These are phyloP conservation scores for Phyto melanocephala DNA, from an alignment of 2,888 invertebrate genomes.

Conservation along the genomic window DNA sequence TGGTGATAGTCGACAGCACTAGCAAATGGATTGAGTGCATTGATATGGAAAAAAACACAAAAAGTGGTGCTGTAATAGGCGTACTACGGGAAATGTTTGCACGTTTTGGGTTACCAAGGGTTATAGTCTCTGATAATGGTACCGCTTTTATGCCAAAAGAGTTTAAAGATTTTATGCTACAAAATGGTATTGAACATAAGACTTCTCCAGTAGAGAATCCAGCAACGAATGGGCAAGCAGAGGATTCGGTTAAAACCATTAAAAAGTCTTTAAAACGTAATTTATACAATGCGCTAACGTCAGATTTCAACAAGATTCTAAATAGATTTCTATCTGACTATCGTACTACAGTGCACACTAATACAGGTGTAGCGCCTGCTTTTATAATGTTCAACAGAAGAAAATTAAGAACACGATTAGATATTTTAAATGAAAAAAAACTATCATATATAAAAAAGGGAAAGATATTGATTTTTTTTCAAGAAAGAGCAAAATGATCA, in stretches of 20 bases:
- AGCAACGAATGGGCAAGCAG: too few species aligned
- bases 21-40: slow-evolving; percentile 67
- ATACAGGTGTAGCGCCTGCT: too few species aligned
- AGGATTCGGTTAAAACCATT: background rate
- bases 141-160: too few species aligned
- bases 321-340: background rate
- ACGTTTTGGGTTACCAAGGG: slow-evolving; percentile 67
- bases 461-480: too few species aligned
- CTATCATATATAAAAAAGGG: too few species aligned
- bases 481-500: too few species aligned
- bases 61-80: slow-evolving; percentile 35
- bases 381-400: too few species aligned
- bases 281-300: background rate
- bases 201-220: background rate
- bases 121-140: slow-evolving; percentile 69
- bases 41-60: slow-evolving; percentile 61
- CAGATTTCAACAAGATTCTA: background rate
- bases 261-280: background rate
- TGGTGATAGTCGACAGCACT: slow-evolving; percentile 65
- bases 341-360: too few species aligned
- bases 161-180: too few species aligned
- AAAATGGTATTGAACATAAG: background rate
- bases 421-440: too few species aligned
- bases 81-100: slow-evolving; percentile 62
- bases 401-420: too few species aligned